Base-by-base conservation (phyloP, 2,797 vertebrate genomes). In the Coregonus ussuriensis region DNA sequence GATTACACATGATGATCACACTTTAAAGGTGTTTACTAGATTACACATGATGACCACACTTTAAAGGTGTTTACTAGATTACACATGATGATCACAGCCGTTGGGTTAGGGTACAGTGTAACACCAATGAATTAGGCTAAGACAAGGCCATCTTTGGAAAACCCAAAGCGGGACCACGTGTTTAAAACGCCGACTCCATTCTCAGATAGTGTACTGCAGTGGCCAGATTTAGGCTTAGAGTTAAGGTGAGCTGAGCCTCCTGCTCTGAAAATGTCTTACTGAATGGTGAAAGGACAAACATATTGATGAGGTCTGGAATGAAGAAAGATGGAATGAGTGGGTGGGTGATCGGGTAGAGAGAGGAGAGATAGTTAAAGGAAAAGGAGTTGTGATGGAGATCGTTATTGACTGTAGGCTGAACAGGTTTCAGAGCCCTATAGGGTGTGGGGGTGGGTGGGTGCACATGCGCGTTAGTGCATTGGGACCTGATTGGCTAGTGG, bases 81-180 rank as follows among this genome's bases (percentile, higher is more conserved):
- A 47, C 41, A 47, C 41, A 47, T 9, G 41, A 47, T 47, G 7
- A 47, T 11, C 29, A 25, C 14, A 25, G 70, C 76, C 82, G 82
- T 72, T 51, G 4, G 74, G 66, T 69, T 74, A 56, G 75, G 84
- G 76, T 87, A 81, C 79, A 82, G 82, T 47, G 41, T 82, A 87
- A 84, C 77, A 74, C 72, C 31, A 41, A 47, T 9, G 68, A 81
- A 74, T 84, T 85, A 82, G 77, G 79, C 75, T 76, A 77, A 82
- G 81, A 72, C 41, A 25, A 59, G 16, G 76, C 70, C 79, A 71
- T 81, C 37, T 81, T 85, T 79, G 78, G 47, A 77, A 83, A 83
- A 67, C 77, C 47, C 41, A 65, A 76, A 77, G 65, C 4, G 52
- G 59, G 59, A 81, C 77, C 71, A 82, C 75, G 76, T 77, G 79